phyloP scores from a whole-genome alignment of 2,888 invertebrate genomes.

The Pherbina coryleti region DNA sequence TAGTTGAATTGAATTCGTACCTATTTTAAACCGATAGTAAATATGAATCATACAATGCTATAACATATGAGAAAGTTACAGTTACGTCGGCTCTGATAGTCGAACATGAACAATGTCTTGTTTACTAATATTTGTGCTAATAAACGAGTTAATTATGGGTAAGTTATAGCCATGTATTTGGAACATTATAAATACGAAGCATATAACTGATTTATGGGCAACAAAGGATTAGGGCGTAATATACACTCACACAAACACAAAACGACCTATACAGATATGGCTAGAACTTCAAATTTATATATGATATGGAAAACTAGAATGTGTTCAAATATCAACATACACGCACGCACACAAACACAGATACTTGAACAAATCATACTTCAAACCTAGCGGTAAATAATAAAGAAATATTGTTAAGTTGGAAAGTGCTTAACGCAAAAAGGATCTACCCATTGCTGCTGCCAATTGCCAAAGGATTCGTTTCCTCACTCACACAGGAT shows the following conservation, averaged over 20 bases:
- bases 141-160: conserved; percentile 67
- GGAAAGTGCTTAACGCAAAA: background rate
- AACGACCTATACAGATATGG: conserved; percentile 26
- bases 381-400: background rate
- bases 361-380: conserved; percentile 27
- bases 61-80: no score
- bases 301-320: no score
- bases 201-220: conserved; percentile 61
- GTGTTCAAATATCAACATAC: background rate
- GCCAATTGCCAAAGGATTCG: conserved; percentile 63
- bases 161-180: conserved; percentile 59
- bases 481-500: conserved; percentile 57
- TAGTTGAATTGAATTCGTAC: no score
- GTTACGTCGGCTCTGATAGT: no score
- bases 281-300: background rate
- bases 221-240: conserved; percentile 48
- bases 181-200: conserved; percentile 50
- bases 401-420: background rate
- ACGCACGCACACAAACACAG: conserved; percentile 5
- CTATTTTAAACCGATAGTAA: no score
- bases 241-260: conserved; percentile 48
- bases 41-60: no score
- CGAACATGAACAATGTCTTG: conserved; percentile 57
- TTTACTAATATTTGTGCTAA: conserved; percentile 66
- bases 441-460: background rate